phyloP scores from a whole-genome alignment of 2,888 invertebrate genomes.

The Apotomis betuletana region DNA sequence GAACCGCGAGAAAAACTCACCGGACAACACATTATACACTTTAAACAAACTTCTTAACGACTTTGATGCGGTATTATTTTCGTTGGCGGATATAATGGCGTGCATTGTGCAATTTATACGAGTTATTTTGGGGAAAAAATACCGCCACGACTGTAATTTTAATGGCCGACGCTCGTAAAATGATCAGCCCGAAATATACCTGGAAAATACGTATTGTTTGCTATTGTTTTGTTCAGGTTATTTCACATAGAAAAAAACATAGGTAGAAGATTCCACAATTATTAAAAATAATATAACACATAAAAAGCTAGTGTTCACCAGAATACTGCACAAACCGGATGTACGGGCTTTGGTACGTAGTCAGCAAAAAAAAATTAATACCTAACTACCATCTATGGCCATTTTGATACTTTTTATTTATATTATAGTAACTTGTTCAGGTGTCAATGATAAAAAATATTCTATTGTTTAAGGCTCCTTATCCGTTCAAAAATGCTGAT shows the following conservation, averaged over 20 bases:
- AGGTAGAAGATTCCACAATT: not conserved
- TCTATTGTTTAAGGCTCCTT: too few relatives aligned
- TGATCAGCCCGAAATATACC: conserved; percentile 27
- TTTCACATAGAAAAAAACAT: not conserved
- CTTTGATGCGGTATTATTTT: not conserved
- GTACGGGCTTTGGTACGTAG: too few relatives aligned
- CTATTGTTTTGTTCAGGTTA: not conserved
- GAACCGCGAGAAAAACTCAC: not conserved
- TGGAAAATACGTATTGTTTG: conserved; percentile 5
- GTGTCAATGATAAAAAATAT: too few relatives aligned
- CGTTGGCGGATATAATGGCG: conserved; percentile 39
- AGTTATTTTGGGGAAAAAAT: conserved; percentile 29
- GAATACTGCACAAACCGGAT: too few relatives aligned
- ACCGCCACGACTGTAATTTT: conserved; percentile 26
- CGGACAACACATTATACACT: not conserved
- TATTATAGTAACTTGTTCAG: too few relatives aligned
- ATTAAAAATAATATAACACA: too few relatives aligned
- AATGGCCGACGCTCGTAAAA: conserved; percentile 24
- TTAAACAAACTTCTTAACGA: not conserved
- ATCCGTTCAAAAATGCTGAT: too few relatives aligned
- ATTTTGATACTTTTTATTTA: too few relatives aligned
- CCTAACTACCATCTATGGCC: too few relatives aligned
- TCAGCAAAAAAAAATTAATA: too few relatives aligned
- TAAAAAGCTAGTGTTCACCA: too few relatives aligned
- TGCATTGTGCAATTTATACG: conserved; percentile 48